Percentiles rank a stretch among this genome's conserved stretches.
phyloP scores from a whole-genome alignment of 2,888 invertebrate genomes.

The Vesta saturnalis region DNA sequence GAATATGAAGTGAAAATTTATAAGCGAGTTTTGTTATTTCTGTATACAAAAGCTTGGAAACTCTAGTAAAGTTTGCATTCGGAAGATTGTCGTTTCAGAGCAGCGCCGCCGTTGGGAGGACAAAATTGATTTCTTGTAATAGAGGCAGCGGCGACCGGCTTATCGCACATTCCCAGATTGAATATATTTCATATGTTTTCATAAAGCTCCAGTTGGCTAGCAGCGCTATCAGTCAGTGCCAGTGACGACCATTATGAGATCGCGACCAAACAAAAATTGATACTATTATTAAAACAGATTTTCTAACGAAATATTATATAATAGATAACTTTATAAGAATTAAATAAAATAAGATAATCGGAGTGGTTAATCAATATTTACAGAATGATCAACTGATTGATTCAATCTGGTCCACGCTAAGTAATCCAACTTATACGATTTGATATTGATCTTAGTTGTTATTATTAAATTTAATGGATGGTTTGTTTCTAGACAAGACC shows the following conservation, averaged over 20 bases:
- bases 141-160: conserved; percentile 58
- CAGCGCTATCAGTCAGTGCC: conserved; percentile 59
- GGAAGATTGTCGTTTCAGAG: conserved; percentile 31
- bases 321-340: conserved; percentile 18
- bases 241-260: conserved; percentile 52
- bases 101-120: conserved; percentile 41
- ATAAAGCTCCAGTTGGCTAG: conserved; percentile 57
- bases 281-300: conserved; percentile 40
- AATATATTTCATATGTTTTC: conserved; percentile 74
- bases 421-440: conserved; percentile 27
- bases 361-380: conserved; percentile 14
- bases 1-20: conserved; percentile 20
- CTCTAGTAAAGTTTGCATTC: conserved; percentile 32
- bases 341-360: neutral
- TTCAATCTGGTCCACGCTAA: conserved; percentile 24
- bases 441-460: conserved; percentile 39
- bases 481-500: conserved; percentile 40
- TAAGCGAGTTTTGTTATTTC: conserved; percentile 15
- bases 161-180: conserved; percentile 74
- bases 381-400: conserved; percentile 23
- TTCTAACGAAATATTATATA: conserved; percentile 26
- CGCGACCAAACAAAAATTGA: conserved; percentile 45
- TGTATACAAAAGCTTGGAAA: conserved; percentile 20
- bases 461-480: conserved; percentile 42
- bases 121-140: conserved; percentile 58